Evolutionary conservation across 2,888 invertebrate species (phyloP).

Genomic region (Neuroscelio doddi): DNA sequence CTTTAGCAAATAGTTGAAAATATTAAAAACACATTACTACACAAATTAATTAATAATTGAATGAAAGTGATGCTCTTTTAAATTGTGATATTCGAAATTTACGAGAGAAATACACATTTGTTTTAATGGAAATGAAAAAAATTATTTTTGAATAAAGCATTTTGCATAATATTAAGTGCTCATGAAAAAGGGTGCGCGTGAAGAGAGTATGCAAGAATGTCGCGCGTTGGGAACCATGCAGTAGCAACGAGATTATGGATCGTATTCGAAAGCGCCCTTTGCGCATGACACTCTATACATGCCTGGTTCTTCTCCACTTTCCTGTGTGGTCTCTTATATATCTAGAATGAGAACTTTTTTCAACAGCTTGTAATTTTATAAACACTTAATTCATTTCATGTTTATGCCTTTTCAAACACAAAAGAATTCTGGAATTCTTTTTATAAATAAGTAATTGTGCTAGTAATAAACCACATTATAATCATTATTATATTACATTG

Average conservation of each 20-base stretch:
- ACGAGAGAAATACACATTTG: not conserved
- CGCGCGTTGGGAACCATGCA: slow-evolving; percentile 51
- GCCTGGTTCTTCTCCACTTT: slow-evolving; percentile 29
- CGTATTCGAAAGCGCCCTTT: slow-evolving; percentile 52
- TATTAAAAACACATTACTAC: too few relatives aligned
- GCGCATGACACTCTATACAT: slow-evolving; percentile 58
- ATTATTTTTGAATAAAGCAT: not conserved
- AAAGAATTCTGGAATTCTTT: not conserved
- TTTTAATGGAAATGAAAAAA: too few relatives aligned
- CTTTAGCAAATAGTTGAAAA: too few relatives aligned
- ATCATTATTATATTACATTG: too few relatives aligned
- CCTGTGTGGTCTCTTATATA: slow-evolving; percentile 12
- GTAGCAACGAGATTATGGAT: slow-evolving; percentile 68
- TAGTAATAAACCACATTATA: too few relatives aligned
- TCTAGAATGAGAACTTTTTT: slow-evolving; percentile 4
- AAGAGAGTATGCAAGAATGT: slow-evolving; percentile 47
- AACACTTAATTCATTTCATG: not conserved
- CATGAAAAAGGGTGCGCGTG: slow-evolving; percentile 5
- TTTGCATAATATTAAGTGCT: not conserved
- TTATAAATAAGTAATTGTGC: too few relatives aligned
- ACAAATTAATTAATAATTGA: too few relatives aligned
- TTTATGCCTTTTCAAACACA: not conserved
- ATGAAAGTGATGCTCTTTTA: not conserved
- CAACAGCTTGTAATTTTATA: not conserved
- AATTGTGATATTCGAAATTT: not conserved